phyloP scores from a whole-genome alignment of 1,140 invertebrate species.

The Spodoptera frugiperda region DNA sequence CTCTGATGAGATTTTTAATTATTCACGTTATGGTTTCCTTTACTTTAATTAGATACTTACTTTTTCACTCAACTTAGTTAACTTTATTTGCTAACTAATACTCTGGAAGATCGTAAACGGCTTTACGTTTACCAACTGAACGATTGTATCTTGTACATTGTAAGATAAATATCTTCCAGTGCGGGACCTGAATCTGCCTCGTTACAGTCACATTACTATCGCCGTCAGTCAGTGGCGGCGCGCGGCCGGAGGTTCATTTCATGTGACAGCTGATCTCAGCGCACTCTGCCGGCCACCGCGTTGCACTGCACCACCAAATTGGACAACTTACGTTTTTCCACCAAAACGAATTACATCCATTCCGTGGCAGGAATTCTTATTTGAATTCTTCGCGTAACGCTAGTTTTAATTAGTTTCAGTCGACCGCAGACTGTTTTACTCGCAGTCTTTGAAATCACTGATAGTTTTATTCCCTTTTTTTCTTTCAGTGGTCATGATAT shows the following conservation, averaged over 20 bases:
- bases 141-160: background rate
- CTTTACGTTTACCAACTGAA: no score
- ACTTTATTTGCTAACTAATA: no score
- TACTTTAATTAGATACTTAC: no score
- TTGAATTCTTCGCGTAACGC: background rate
- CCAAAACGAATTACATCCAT: slow-evolving; percentile 9
- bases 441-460: no score
- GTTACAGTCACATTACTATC: slow-evolving; percentile 9
- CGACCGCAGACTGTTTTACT: no score
- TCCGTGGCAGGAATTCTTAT: background rate
- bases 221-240: background rate
- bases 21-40: background rate
- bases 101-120: no score
- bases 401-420: no score
- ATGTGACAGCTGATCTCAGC: slow-evolving; percentile 35
- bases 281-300: background rate
- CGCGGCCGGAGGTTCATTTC: slow-evolving; percentile 1
- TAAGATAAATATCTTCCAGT: background rate
- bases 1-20: background rate
- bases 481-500: no score
- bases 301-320: slow-evolving; percentile 15
- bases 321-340: slow-evolving; percentile 21
- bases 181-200: background rate
- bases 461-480: no score
- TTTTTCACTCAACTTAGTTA: background rate